Conservation (phyloP, 1,140 invertebrate species). For the Neodiprion fabricii region DNA sequence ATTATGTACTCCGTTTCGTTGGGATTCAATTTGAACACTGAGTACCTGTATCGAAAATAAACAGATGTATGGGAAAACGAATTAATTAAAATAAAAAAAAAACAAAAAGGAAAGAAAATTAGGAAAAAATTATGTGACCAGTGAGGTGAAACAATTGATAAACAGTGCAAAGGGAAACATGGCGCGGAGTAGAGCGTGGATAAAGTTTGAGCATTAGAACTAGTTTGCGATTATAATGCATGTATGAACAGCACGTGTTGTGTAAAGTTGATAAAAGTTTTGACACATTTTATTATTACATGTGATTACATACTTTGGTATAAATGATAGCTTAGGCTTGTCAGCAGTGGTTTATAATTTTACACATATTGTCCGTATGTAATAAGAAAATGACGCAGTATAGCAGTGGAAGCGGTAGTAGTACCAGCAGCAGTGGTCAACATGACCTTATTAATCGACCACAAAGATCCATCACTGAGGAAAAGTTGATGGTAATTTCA, state of each 20-base stretch:
- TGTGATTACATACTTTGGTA: neutral
- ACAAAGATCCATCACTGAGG: slow-evolving; percentile 28
- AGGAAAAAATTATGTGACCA: no score
- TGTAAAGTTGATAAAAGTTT: neutral
- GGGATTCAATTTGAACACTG: no score
- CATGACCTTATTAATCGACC: slow-evolving; percentile 33
- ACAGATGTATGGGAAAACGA: no score
- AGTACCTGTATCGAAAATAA: no score
- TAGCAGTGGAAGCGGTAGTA: slow-evolving; percentile 40
- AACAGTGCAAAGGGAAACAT: no score
- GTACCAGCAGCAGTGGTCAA: slow-evolving; percentile 32
- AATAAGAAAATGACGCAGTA: slow-evolving; percentile 38
- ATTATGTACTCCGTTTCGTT: no score
- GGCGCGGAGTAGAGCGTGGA: no score
- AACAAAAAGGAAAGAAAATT: no score
- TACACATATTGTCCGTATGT: neutral
- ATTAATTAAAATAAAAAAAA: no score
- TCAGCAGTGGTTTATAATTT: neutral
- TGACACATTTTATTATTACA: neutral
- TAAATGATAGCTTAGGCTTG: neutral
- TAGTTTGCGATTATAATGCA: no score
- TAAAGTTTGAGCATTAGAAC: no score
- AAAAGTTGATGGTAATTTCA: slow-evolving; percentile 41
- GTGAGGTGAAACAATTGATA: no score
- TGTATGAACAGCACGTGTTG: neutral